phyloP scores from a whole-genome alignment of 2,888 invertebrate species.

The Pterobdella sp. region DNA sequence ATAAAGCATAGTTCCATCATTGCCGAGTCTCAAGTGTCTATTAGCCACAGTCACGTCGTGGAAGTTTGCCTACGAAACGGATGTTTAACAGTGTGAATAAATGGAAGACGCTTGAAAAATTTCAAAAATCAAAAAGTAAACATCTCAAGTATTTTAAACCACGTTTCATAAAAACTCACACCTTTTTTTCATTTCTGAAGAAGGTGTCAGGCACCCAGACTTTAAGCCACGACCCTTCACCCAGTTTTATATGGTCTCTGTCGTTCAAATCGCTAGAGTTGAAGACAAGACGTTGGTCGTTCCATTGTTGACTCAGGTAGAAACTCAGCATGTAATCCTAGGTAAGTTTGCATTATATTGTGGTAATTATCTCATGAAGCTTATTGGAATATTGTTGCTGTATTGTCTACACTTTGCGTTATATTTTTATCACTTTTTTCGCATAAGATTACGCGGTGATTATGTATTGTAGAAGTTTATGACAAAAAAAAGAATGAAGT shows the following conservation, averaged over 20 bases:
- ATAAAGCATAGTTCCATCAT: conserved; percentile 32
- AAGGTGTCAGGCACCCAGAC: conserved; percentile 35
- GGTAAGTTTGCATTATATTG: not conserved
- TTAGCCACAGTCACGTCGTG: conserved; percentile 34
- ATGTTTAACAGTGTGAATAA: not conserved
- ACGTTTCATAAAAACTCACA: too few relatives aligned
- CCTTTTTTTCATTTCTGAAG: conserved; percentile 34
- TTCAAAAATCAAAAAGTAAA: too few relatives aligned
- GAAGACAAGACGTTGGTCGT: conserved; percentile 66
- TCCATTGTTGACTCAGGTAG: conserved; percentile 84
- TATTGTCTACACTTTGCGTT: too few relatives aligned
- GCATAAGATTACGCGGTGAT: too few relatives aligned
- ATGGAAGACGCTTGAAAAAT: too few relatives aligned
- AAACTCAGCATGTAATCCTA: conserved; percentile 90
- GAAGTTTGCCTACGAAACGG: conserved; percentile 28
- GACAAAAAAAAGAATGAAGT: too few relatives aligned
- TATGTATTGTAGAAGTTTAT: too few relatives aligned
- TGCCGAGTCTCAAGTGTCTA: conserved; percentile 30
- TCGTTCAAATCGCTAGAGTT: conserved; percentile 23
- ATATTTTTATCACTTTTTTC: too few relatives aligned
- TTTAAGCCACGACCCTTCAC: conserved; percentile 31
- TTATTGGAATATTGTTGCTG: not conserved
- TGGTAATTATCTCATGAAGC: too few relatives aligned
- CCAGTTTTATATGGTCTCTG: conserved; percentile 29
- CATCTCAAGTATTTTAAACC: too few relatives aligned